A percentile compares a stretch with the other conserved stretches of the same genome.
Evolutionary conservation across 1,140 invertebrate species (phyloP).

Genomic region (Calephelis virginiensis): DNA sequence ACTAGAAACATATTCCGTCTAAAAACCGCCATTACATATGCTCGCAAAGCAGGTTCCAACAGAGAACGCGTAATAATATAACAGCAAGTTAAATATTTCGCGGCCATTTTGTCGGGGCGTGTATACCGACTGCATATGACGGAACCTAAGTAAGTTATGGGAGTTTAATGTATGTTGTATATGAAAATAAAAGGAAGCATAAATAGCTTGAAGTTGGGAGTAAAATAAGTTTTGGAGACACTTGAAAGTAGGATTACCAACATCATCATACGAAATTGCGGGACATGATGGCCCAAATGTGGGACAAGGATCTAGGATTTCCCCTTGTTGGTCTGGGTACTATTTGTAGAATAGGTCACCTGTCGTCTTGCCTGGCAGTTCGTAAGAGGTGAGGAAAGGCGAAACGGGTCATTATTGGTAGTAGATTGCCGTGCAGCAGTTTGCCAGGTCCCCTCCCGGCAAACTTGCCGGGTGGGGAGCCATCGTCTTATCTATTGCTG

Average conservation of each 20-base stretch:
- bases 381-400: too few species aligned
- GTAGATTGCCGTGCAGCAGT: too few species aligned
- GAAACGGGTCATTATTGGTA: too few species aligned
- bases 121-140: constrained; percentile 21
- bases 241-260: not conserved
- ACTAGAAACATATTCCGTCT: not conserved
- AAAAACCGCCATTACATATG: constrained; percentile 4
- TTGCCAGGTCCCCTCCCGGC: too few species aligned
- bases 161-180: constrained; percentile 22
- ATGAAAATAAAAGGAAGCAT: constrained; percentile 10
- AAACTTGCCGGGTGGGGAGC: too few species aligned
- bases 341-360: too few species aligned
- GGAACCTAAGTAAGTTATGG: constrained; percentile 21
- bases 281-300: too few species aligned
- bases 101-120: constrained; percentile 20
- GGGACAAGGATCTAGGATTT: too few species aligned
- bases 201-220: constrained; percentile 3
- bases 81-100: constrained; percentile 20
- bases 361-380: too few species aligned
- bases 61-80: constrained; percentile 10
- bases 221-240: not conserved
- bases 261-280: too few species aligned
- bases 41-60: not conserved
- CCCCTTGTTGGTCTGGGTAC: too few species aligned
- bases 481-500: too few species aligned